Percentiles rank a stretch among this genome's conserved stretches.
phyloP scores from a whole-genome alignment of 1,140 invertebrate species.

The Caenorhabditis remanei region DNA sequence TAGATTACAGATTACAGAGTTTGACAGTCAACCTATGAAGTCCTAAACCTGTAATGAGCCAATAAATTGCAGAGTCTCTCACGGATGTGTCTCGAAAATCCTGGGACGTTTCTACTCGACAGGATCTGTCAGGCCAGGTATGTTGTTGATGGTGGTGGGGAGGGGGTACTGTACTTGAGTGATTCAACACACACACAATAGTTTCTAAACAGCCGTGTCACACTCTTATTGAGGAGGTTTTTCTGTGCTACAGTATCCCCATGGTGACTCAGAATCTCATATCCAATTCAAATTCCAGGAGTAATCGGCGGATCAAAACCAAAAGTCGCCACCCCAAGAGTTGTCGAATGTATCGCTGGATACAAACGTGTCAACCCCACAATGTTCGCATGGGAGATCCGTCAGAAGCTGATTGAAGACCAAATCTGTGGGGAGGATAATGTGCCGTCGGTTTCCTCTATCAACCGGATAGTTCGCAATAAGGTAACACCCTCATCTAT shows the following conservation, averaged over 20 bases:
- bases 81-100: slow-evolving; percentile 96
- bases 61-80: too few relatives aligned
- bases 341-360: slow-evolving; percentile 96
- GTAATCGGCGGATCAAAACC: slow-evolving; percentile 99
- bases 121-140: slow-evolving; percentile 92
- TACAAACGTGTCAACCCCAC: slow-evolving; percentile 99
- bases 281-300: slow-evolving; percentile 81
- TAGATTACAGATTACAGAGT: background rate
- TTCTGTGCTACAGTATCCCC: background rate
- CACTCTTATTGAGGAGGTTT: background rate
- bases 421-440: slow-evolving; percentile 98
- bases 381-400: slow-evolving; percentile 99
- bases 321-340: slow-evolving; percentile 97
- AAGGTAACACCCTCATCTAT: slow-evolving; percentile 38
- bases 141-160: too few relatives aligned
- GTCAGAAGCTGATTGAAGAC: slow-evolving; percentile 91
- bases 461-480: slow-evolving; percentile 85
- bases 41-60: too few relatives aligned
- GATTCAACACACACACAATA: too few relatives aligned
- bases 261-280: too few relatives aligned
- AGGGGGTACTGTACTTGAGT: slow-evolving; percentile 14
- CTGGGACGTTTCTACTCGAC: slow-evolving; percentile 90
- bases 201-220: background rate
- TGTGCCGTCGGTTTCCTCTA: slow-evolving; percentile 97
- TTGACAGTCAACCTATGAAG: too few relatives aligned